Base-by-base conservation (phyloP, 1,140 invertebrate species). In the Brachionus angularis region DNA sequence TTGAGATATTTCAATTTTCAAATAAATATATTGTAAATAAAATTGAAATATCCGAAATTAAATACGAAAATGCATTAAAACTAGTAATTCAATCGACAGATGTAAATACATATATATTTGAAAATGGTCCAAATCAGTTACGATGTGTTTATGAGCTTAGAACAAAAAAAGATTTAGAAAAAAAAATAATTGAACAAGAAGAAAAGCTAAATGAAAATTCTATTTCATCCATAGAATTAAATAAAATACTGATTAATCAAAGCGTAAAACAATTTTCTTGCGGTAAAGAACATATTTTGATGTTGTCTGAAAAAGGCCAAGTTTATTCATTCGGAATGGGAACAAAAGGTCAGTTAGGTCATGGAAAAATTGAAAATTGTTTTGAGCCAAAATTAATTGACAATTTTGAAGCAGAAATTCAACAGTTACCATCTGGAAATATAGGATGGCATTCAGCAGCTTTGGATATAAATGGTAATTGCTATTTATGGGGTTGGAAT, bases 271-370 rank as follows among this genome's bases (percentile, higher is more conserved):
- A 87, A 77, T 84, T 93, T 2, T 84, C 87, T 74, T 91, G 89
- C 83, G 93, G 93, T 5, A 91, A 93, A 80, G 91, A 96, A 84
- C 86, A 80, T 78, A 91, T 90, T 74, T 83, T 95, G 74, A 86
- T 93, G 72, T 77, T 96, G 36, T 90, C 88, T 72, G 85, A 88
- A 78, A 80, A 85, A 42, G 93, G 93, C 23, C 82, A 86, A 76
- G 87, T 96, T 2, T 96, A 87, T 77, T 86, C 88, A 10, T 96
- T 91, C 83, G 94, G 94, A 1, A 91, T 92, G 87, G 89, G 93
- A 18, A 89, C 91, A 1, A 93, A 96, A 83, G 94, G 94, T 1
- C 94, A 97, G 84, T n/a, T 72, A 81, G 81, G 80, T 67, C 47
- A 77, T 34, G 76, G 76, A 18, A 50, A 67, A 34, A 67, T 67